Base-by-base conservation (phyloP, 2,888 invertebrate genomes). In the Platycheirus albimanus region DNA sequence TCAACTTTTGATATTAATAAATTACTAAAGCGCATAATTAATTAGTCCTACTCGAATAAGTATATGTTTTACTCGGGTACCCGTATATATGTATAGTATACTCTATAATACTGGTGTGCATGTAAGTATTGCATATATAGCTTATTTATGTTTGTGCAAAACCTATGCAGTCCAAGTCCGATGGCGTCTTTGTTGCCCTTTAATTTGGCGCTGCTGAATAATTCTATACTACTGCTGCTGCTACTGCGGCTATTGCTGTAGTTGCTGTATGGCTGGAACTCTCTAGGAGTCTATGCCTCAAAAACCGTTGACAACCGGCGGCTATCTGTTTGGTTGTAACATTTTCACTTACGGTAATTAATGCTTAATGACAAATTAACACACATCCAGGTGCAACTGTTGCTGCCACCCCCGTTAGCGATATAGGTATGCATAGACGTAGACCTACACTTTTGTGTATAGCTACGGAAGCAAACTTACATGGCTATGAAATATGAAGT, bases 1-100 rank as follows among this genome's bases (percentile, higher is more conserved):
- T 90, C 89, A 89, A 90, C 89, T 90, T 89, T 90, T 90, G 89
- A 89, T 89, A 90, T 89, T 89, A 89, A 89, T 89, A 89, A 89
- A 90, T 89, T 89, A 90, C 89, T 87, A 88, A 89, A 90, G 89
- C 89, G 90, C 90, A 90, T 89, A 90, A 89, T 89, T 89, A 89
- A 90, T 89, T 90, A 90, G 89, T 87, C 86, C 49, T 69, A 71
- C 77, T 67, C 83, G 47, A 77, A 69, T 77, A 67, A 64, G 69
- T 74, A 64, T 74, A 63, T 72, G 67, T 69, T 69, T 64, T 51
- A 30, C 54, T 41, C 24, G 66, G 19, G 41, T 63, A n/a, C n/a
- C n/a, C n/a, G n/a, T n/a, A n/a, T n/a, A n/a, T n/a, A n/a, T n/a
- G n/a, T n/a, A n/a, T n/a, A n/a, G n/a, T n/a, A n/a, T n/a, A n/a